These are phyloP conservation scores for Isoperla grammatica DNA, from an alignment of 2,888 invertebrate species.

Conservation along the genomic window DNA sequence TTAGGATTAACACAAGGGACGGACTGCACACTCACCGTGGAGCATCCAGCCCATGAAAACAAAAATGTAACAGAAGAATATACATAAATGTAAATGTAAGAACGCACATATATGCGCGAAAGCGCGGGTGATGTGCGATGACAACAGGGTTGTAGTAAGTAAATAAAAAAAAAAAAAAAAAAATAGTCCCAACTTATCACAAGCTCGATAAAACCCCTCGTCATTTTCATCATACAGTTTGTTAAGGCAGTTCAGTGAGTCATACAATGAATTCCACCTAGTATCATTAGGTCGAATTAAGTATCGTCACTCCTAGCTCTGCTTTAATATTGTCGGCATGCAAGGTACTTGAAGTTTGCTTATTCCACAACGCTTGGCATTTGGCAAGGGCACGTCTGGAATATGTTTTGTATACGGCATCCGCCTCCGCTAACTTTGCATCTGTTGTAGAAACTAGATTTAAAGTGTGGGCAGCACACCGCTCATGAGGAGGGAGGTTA, in stretches of 20 bases:
- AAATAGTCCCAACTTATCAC: conserved; percentile 21
- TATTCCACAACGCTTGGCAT: conserved; percentile 18
- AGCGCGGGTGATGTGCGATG: too few relatives aligned
- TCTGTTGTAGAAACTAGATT: conserved; percentile 25
- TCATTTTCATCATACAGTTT: neutral
- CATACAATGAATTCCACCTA: conserved; percentile 23
- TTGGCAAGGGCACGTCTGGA: conserved; percentile 18
- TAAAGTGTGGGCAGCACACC: conserved; percentile 22
- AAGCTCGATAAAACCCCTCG: conserved; percentile 14
- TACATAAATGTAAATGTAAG: too few relatives aligned
- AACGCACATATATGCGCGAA: too few relatives aligned
- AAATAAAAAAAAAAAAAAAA: too few relatives aligned
- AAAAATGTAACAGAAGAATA: too few relatives aligned
- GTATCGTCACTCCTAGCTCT: conserved; percentile 10
- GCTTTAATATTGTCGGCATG: conserved; percentile 21
- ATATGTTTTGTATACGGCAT: conserved; percentile 12
- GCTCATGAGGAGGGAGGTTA: conserved; percentile 22
- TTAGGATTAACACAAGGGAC: too few relatives aligned
- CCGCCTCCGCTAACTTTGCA: conserved; percentile 11
- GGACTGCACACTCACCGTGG: too few relatives aligned
- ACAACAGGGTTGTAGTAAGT: too few relatives aligned
- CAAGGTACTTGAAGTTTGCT: conserved; percentile 15
- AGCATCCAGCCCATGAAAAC: too few relatives aligned
- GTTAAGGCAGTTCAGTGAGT: conserved; percentile 24
- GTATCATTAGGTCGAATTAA: conserved; percentile 22